Base-by-base conservation (phyloP, 1,140 invertebrate species). In the Drosophila sp. region DNA sequence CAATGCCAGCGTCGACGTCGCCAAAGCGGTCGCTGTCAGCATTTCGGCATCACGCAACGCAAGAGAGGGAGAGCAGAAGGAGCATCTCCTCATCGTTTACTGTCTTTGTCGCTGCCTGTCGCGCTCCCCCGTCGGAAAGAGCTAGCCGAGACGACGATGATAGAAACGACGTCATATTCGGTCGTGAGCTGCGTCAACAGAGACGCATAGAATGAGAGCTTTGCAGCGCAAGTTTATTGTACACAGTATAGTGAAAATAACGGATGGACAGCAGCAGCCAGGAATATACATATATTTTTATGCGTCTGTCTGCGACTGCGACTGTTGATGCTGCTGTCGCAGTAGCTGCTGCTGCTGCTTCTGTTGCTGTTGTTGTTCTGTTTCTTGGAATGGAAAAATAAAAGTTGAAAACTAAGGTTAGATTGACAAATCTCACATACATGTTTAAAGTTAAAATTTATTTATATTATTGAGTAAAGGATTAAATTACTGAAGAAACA, bases 161-260 rank as follows among this genome's bases (percentile, higher is more conserved):
- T 58, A 78, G 46, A 43, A 70, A 51, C 73, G 69, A 76, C 76
- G 76, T 79, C 76, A 78, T 56, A 74, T 63, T 63, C 32, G 16
- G 16, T 62, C 21, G 14, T 36, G 54, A 34, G 32, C 34, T 18
- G 27, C 32, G n/a, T n/a, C n/a, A n/a, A n/a, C n/a, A n/a, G n/a
- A n/a, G n/a, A n/a, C n/a, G n/a, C 5, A 48, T 14, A 54, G 32
- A 50, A 11, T 27, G 13, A 53, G 50, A 72, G 78, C 61, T 80
- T 80, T 80, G 46, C 40, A 57, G 18, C 50, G 34, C 32, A 54
- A 56, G 34, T 71, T 71, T 48, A 64, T 54, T 63, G 32, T 67
- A 59, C 70, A 48, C 56, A 72, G 61, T 53, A 48, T 67, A 41
- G 57, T 21, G 25, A 38, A 51, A 53, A 53, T 53, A 29, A 57